A percentile compares a stretch with the other conserved stretches of the same genome.
These are phyloP conservation scores for Oreonectes daqikongensis DNA, from an alignment of 2,797 vertebrate genomes.

Conservation along the genomic window DNA sequence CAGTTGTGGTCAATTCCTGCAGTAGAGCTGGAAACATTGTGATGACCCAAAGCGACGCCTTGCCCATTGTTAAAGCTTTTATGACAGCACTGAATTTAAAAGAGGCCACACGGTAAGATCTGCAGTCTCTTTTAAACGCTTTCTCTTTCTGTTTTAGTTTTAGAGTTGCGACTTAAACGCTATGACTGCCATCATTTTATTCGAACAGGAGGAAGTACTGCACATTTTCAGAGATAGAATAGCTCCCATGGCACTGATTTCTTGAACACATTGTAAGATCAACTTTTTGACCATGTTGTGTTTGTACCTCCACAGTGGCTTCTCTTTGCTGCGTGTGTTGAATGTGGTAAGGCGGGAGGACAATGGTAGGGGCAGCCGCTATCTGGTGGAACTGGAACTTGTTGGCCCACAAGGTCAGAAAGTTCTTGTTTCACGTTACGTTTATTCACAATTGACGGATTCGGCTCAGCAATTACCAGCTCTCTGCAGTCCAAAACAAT, in stretches of 20 bases:
- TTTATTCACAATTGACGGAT: slow-evolving; percentile 61
- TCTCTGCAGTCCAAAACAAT: slow-evolving; percentile 78
- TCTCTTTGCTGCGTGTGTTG: slow-evolving; percentile 69
- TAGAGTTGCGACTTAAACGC: too few species aligned
- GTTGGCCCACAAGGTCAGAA: slow-evolving; percentile 65
- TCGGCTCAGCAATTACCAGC: slow-evolving; percentile 40
- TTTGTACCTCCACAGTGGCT: slow-evolving; percentile 21
- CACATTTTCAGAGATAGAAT: too few species aligned
- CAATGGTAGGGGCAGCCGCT: slow-evolving; percentile 73
- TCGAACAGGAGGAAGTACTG: too few species aligned
- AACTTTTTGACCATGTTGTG: not conserved
- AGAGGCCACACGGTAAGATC: slow-evolving; percentile 25
- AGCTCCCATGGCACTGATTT: too few species aligned
- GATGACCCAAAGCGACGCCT: slow-evolving; percentile 74
- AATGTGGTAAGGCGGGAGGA: slow-evolving; percentile 81
- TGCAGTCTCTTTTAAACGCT: too few species aligned
- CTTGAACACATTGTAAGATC: not conserved
- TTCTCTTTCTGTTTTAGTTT: too few species aligned
- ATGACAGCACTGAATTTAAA: slow-evolving; percentile 71
- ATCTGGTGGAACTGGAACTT: slow-evolving; percentile 82
- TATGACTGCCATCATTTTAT: too few species aligned
- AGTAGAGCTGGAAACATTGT: slow-evolving; percentile 81
- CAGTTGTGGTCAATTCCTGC: slow-evolving; percentile 78
- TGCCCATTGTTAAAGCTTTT: slow-evolving; percentile 72
- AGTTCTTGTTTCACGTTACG: slow-evolving; percentile 75